These are phyloP conservation scores for Deroplatys truncata DNA, from an alignment of 2,888 invertebrate species.

Conservation along the genomic window DNA sequence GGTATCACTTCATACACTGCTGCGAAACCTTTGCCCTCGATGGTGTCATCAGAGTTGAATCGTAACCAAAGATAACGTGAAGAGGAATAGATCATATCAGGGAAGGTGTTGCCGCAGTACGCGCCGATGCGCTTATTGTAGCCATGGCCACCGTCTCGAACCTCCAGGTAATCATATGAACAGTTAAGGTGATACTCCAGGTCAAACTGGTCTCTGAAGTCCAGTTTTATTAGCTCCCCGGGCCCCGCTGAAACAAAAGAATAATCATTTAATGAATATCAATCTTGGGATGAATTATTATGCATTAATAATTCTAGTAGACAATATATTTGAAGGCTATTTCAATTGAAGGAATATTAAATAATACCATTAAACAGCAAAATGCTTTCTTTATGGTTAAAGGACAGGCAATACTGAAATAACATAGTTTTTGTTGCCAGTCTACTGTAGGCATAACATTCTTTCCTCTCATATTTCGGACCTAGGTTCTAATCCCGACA, in stretches of 20 bases:
- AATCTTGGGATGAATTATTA: too few relatives aligned
- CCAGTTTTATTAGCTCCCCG: conserved; percentile 65
- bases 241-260: conserved; percentile 51
- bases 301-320: not conserved
- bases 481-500: too few relatives aligned
- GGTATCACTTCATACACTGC: conserved; percentile 68
- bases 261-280: not conserved
- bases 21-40: conserved; percentile 73
- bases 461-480: too few relatives aligned
- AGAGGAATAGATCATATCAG: conserved; percentile 67
- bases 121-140: conserved; percentile 63
- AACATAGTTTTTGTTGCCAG: too few relatives aligned
- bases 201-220: conserved; percentile 75
- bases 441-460: too few relatives aligned
- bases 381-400: too few relatives aligned
- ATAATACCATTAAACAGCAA: too few relatives aligned
- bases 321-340: not conserved
- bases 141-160: conserved; percentile 77
- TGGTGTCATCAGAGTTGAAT: conserved; percentile 76
- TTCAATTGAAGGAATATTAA: too few relatives aligned
- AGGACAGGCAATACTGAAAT: too few relatives aligned
- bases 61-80: conserved; percentile 73
- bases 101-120: conserved; percentile 68
- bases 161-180: conserved; percentile 75
- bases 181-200: conserved; percentile 66